These are phyloP conservation scores for Serrognathus titanus DNA, from an alignment of 2,888 invertebrate species.

Conservation along the genomic window DNA sequence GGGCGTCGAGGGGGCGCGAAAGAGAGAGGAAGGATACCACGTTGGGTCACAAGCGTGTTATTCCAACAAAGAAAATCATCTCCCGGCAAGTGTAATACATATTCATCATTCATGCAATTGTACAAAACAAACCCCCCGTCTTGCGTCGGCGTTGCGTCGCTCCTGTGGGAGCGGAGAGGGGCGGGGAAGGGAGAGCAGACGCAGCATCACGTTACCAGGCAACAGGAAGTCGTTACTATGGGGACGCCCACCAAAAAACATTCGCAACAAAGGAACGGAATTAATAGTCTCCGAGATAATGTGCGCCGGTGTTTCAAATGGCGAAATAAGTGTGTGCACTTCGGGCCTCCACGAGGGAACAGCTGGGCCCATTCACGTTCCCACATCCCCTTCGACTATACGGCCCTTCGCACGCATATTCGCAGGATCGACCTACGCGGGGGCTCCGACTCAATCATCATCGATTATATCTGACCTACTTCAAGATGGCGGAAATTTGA, in stretches of 20 bases:
- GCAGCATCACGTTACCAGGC: constrained; percentile 42
- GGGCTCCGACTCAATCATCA: constrained; percentile 13
- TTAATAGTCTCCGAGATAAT: constrained; percentile 49
- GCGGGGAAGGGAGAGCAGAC: constrained; percentile 23
- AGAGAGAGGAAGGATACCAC: not conserved
- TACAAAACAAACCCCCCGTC: constrained; percentile 41
- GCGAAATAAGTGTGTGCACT: constrained; percentile 43
- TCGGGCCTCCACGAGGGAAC: constrained; percentile 28
- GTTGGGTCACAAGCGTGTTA: constrained; percentile 27
- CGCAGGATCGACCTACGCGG: constrained; percentile 16
- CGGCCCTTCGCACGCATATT: constrained; percentile 12
- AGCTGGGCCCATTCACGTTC: constrained; percentile 25
- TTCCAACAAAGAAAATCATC: constrained; percentile 39
- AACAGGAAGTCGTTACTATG: constrained; percentile 48
- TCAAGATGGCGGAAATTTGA: not conserved
- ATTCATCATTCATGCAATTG: constrained; percentile 43
- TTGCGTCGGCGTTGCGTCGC: constrained; percentile 38
- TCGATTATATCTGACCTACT: constrained; percentile 24
- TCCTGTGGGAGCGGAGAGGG: constrained; percentile 28
- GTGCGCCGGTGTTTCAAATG: constrained; percentile 46
- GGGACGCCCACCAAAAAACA: constrained; percentile 48
- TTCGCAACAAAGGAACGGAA: constrained; percentile 48
- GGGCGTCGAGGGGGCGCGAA: not conserved
- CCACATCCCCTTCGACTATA: constrained; percentile 8
- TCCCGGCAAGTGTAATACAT: constrained; percentile 39